phyloP scores from a whole-genome alignment of 1,140 invertebrate genomes.

The Drosophila triauraria region DNA sequence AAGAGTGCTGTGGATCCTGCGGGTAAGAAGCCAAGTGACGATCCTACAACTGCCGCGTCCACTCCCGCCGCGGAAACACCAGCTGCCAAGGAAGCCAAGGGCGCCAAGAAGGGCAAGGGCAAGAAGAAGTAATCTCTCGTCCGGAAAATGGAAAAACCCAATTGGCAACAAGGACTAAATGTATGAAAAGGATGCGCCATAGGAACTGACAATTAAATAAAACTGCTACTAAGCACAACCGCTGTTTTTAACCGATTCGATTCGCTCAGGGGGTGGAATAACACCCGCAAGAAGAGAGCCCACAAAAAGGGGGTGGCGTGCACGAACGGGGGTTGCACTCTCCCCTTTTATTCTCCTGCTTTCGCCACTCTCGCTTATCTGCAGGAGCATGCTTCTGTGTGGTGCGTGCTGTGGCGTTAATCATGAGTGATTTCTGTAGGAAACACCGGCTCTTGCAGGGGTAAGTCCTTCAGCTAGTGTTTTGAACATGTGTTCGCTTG shows the following conservation, averaged over 20 bases:
- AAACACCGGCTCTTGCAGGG: background rate
- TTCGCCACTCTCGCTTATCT: background rate
- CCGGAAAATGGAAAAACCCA: background rate
- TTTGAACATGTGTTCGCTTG: background rate
- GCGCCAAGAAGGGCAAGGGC: conserved; percentile 33
- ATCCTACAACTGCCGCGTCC: background rate
- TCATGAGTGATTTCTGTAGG: background rate
- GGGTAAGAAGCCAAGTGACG: background rate
- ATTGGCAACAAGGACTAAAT: background rate
- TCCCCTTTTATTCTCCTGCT: background rate
- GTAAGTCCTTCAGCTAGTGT: background rate
- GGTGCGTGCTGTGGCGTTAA: background rate
- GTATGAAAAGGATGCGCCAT: too few species aligned
- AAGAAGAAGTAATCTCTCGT: conserved; percentile 34
- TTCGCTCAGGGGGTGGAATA: conserved; percentile 17
- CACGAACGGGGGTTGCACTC: conserved; percentile 15
- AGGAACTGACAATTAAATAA: conserved; percentile 12
- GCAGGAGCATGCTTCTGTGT: too few species aligned
- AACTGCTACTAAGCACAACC: background rate
- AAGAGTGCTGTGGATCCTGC: conserved; percentile 5
- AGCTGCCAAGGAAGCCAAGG: conserved; percentile 19
- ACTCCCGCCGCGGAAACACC: background rate
- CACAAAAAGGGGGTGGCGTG: conserved; percentile 5
- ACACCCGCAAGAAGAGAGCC: background rate
- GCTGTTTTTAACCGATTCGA: conserved; percentile 27